Base-by-base conservation (phyloP, 2,113 vertebrate genomes). In the Notechis scutatus region DNA sequence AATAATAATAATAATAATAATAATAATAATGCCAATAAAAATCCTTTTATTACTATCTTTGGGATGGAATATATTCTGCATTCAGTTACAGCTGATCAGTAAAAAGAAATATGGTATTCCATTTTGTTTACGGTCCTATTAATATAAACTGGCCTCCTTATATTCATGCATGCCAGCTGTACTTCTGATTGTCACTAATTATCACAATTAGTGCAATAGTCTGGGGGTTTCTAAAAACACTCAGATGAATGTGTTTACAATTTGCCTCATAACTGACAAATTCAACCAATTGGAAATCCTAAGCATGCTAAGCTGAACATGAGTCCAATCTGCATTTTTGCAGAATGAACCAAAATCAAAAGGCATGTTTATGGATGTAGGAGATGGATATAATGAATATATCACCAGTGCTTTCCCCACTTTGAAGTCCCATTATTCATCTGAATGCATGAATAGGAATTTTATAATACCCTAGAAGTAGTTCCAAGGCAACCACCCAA, bases 401-500 rank as follows among this genome's bases (percentile, higher is more conserved):
- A 23, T 9, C 39, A 24, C 54, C 42, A 18, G 1, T 18, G 7
- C 7, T 4, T 50, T 64, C 34, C 42, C 14, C 56, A 61, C 15
- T 47, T 50, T 20, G 10, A 89, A 42, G 24, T 57, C 23, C 7
- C 56, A 5, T 59, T 59, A 26, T 90, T 90, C 57, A 20, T 29
- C 57, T 61, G 57, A 90, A 64, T 61, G 88, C 55, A 89, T 14
- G 57, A 29, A 59, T 23, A 61, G 56, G 34, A 23, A 20, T 89
- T 56, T 92, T 95, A 29, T 23, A 52, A 61, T 92, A 45, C 61
- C 93, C 95, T 92, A 57, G 85, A 81, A 93, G 92, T 4, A 1
- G 92, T 92, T 97, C 94, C 95, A 95, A 95, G 96, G 92, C 90
- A 96, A 85, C 93, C 92, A 97, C 94, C 94, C 93, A 93, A 92